Evolutionary conservation across 2,888 invertebrate species (phyloP).

Genomic region (Pollenia labialis): DNA sequence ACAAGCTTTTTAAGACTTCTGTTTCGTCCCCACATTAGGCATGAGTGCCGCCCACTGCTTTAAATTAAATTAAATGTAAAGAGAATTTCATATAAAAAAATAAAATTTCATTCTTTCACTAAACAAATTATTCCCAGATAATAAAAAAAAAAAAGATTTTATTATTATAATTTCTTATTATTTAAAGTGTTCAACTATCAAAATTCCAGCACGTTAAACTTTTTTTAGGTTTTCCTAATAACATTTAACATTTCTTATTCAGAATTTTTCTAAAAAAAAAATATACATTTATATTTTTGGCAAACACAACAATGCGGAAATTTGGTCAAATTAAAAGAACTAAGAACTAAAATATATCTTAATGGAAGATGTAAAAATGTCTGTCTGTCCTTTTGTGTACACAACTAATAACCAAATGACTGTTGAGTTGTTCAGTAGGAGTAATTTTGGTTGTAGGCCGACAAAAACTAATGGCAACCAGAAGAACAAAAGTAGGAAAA

Average conservation of each 20-base stretch:
- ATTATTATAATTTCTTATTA: conserved; percentile 12
- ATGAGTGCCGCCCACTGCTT: not conserved
- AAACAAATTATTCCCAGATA: conserved; percentile 6
- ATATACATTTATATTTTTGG: conserved; percentile 47
- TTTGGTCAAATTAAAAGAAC: conserved; percentile 63
- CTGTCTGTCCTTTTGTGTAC: conserved; percentile 1
- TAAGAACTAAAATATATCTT: conserved; percentile 48
- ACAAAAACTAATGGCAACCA: conserved; percentile 34
- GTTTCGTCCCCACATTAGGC: too few species aligned
- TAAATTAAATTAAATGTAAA: not conserved
- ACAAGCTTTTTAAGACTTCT: too few species aligned
- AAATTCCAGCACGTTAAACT: conserved; percentile 51
- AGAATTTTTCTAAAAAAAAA: not conserved
- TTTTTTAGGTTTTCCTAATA: not conserved
- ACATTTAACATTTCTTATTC: not conserved
- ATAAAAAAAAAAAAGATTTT: conserved; percentile 14
- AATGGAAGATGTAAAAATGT: conserved; percentile 52
- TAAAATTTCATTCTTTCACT: not conserved
- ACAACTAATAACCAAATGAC: conserved; percentile 7
- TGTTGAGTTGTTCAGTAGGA: conserved; percentile 39
- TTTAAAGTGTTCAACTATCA: conserved; percentile 43
- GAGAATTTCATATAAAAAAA: not conserved
- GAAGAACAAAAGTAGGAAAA: not conserved
- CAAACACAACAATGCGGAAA: conserved; percentile 70
- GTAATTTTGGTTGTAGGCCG: conserved; percentile 41